Percentiles rank a stretch among this genome's conserved stretches.
Evolutionary conservation across 2,113 vertebrate species (phyloP).

Genomic region (Bubo blakistoni): DNA sequence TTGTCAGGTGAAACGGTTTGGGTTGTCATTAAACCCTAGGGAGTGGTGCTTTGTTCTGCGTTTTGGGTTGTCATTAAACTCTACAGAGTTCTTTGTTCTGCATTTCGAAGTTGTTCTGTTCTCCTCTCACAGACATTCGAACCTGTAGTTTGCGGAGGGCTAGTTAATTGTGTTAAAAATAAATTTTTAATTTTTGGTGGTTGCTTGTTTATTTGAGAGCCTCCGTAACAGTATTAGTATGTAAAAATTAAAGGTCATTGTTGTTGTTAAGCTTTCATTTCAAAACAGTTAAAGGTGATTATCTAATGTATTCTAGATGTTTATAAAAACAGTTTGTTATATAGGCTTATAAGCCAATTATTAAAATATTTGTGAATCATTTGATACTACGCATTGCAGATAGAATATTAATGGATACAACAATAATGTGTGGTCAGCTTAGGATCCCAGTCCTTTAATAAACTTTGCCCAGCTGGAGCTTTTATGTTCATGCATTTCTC

Average conservation of each 20-base stretch:
- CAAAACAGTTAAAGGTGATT: neutral
- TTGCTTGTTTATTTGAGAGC: too few relatives aligned
- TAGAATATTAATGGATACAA: neutral
- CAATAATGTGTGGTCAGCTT: neutral
- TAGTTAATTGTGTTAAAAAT: too few relatives aligned
- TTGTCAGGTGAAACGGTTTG: too few relatives aligned
- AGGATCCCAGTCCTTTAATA: neutral
- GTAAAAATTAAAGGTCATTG: neutral
- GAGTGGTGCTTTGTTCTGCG: too few relatives aligned
- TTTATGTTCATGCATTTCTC: neutral
- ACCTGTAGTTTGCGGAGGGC: too few relatives aligned
- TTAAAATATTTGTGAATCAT: neutral
- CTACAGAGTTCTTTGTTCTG: too few relatives aligned
- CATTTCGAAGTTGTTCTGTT: too few relatives aligned
- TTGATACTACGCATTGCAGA: neutral
- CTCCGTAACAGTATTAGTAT: neutral
- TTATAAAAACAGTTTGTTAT: neutral
- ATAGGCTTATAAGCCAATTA: neutral
- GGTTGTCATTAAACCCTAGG: too few relatives aligned
- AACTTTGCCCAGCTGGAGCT: neutral
- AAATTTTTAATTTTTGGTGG: too few relatives aligned
- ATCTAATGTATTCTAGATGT: neutral
- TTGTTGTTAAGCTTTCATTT: neutral
- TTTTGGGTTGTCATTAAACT: too few relatives aligned
- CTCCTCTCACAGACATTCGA: too few relatives aligned